phyloP scores from a whole-genome alignment of 2,888 invertebrate genomes.

The Dynastes tityus region DNA sequence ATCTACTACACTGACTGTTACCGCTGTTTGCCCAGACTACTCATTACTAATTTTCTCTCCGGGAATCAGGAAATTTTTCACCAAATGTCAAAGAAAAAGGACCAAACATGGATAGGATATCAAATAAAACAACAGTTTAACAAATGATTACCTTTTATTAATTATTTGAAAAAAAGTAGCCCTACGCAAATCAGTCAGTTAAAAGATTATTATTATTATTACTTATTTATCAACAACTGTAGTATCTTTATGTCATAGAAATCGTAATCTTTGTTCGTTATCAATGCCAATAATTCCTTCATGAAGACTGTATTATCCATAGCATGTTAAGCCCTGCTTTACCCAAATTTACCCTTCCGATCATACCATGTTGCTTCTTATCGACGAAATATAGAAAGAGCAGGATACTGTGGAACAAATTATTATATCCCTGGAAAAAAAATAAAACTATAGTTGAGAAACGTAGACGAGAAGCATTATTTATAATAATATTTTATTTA shows the following conservation, averaged over 20 bases:
- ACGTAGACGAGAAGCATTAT: too few species aligned
- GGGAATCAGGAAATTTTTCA: too few species aligned
- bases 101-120: background rate
- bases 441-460: too few species aligned
- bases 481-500: too few species aligned
- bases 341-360: constrained; percentile 85
- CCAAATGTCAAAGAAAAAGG: too few species aligned
- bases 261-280: too few species aligned
- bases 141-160: background rate
- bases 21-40: too few species aligned
- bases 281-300: too few species aligned
- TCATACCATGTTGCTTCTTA: constrained; percentile 80
- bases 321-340: constrained; percentile 88
- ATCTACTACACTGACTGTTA: too few species aligned
- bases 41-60: too few species aligned
- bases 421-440: constrained; percentile 83
- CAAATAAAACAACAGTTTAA: background rate
- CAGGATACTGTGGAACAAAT: constrained; percentile 89
- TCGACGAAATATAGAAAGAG: constrained; percentile 86
- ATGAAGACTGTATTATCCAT: constrained; percentile 76
- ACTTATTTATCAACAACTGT: background rate
- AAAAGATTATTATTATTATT: background rate
- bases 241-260: too few species aligned
- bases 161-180: background rate
- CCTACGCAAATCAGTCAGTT: background rate